Conservation (phyloP, 2,797 vertebrate species). For the Silurus aristotelis region DNA sequence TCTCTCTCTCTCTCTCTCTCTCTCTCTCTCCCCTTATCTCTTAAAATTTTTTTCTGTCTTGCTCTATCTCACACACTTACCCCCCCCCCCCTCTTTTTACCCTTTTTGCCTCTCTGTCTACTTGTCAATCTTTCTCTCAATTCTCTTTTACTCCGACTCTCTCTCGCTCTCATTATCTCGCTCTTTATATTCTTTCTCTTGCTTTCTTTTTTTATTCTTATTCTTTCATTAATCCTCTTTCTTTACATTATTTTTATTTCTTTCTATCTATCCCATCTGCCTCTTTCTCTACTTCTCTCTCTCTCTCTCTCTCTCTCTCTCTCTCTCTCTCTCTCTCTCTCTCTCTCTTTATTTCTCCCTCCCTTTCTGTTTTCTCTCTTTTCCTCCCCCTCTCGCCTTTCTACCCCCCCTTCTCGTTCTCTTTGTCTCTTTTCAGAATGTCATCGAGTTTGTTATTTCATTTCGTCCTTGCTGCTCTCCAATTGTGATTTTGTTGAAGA, state of each 20-base stretch:
- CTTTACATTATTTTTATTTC: background rate
- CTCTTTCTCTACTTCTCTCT: background rate
- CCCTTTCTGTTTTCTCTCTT: background rate
- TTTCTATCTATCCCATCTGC: background rate
- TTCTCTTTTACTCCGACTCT: background rate
- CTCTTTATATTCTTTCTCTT: too few species aligned
- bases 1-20: background rate
- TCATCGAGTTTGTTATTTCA: conserved; percentile 31
- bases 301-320: background rate
- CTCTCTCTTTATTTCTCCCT: background rate
- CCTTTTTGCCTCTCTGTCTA: background rate
- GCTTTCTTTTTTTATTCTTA: too few species aligned
- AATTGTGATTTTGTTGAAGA: conserved; percentile 9
- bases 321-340: background rate
- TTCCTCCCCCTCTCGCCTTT: background rate
- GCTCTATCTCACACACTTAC: too few species aligned
- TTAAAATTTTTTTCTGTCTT: background rate
- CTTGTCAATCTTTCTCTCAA: background rate
- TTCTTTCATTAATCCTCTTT: too few species aligned
- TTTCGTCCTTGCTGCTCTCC: conserved; percentile 11
- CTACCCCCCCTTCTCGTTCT: background rate
- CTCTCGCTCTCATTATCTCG: background rate
- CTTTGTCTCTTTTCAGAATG: background rate
- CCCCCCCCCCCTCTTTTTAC: too few species aligned
- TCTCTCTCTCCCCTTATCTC: too few species aligned